These are phyloP conservation scores for Caenorhabditis imperialis DNA, from an alignment of 2,888 invertebrate genomes.

Conservation along the genomic window DNA sequence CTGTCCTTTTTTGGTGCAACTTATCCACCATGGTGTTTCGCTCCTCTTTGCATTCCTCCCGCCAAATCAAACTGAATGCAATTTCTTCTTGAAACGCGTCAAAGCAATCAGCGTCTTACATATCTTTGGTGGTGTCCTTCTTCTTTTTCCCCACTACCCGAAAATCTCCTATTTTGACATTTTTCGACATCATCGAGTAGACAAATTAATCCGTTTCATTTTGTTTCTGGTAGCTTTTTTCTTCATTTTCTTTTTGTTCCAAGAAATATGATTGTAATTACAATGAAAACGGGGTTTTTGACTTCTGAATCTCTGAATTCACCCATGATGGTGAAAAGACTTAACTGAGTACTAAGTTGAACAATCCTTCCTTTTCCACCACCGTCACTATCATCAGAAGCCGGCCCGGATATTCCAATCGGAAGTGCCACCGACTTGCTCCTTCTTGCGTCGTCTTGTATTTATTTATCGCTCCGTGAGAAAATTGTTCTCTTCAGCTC, in stretches of 20 bases:
- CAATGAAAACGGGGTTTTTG: too few species aligned
- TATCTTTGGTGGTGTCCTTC: slow-evolving; percentile 41
- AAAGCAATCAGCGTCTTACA: slow-evolving; percentile 54
- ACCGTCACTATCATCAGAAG: slow-evolving; percentile 27
- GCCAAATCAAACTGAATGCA: slow-evolving; percentile 44
- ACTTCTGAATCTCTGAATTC: too few species aligned
- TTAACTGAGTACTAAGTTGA: neutral
- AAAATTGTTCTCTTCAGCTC: neutral
- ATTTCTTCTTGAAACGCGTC: slow-evolving; percentile 53
- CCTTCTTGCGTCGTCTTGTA: slow-evolving; percentile 25
- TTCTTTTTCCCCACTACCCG: slow-evolving; percentile 20
- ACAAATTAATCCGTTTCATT: slow-evolving; percentile 24
- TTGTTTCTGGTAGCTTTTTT: too few species aligned
- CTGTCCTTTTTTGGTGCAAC: too few species aligned
- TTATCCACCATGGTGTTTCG: too few species aligned
- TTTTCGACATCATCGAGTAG: slow-evolving; percentile 25
- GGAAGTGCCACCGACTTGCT: slow-evolving; percentile 15
- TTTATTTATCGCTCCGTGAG: neutral
- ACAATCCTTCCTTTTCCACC: slow-evolving; percentile 17
- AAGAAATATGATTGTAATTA: too few species aligned
- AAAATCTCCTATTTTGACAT: slow-evolving; percentile 6
- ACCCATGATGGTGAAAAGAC: too few species aligned
- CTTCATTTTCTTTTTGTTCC: too few species aligned
- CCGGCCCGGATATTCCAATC: slow-evolving; percentile 45
- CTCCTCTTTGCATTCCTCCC: too few species aligned